Percentiles rank a stretch among this genome's conserved stretches.
Evolutionary conservation across 2,888 invertebrate species (phyloP).

Genomic region (Lasioglossum figueresi): DNA sequence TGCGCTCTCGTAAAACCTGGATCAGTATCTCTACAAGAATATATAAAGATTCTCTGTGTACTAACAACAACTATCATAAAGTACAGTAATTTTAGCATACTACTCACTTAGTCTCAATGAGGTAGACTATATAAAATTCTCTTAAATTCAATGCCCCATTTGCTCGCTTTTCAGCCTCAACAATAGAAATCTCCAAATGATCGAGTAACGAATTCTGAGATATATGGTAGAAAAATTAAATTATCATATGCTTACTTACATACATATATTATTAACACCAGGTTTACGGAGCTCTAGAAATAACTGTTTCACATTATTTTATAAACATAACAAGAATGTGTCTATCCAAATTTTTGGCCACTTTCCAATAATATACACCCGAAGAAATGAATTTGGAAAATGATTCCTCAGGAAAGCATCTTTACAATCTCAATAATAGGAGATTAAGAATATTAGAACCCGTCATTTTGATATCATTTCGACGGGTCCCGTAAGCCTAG

Average conservation of each 20-base stretch:
- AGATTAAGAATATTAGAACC: too few relatives aligned
- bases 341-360: too few relatives aligned
- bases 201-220: constrained; percentile 88
- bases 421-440: too few relatives aligned
- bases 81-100: background rate
- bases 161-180: constrained; percentile 91
- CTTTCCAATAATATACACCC: too few relatives aligned
- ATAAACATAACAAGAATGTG: too few relatives aligned
- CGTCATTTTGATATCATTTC: too few relatives aligned
- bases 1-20: constrained; percentile 87
- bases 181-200: constrained; percentile 90
- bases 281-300: too few relatives aligned
- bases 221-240: background rate
- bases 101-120: constrained; percentile 91
- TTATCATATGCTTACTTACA: background rate
- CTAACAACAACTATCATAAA: background rate
- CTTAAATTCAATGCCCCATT: constrained; percentile 90
- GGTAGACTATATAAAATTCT: constrained; percentile 91
- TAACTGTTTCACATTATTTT: too few relatives aligned
- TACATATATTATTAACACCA: background rate
- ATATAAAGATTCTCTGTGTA: background rate
- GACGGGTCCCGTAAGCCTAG: too few relatives aligned
- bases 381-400: too few relatives aligned
- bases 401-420: too few relatives aligned
- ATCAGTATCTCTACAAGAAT: constrained; percentile 87